Evolutionary conservation across 35 echinoderm and acorn worm genomes (phyloP).

Genomic region (Anneissia japonica): DNA sequence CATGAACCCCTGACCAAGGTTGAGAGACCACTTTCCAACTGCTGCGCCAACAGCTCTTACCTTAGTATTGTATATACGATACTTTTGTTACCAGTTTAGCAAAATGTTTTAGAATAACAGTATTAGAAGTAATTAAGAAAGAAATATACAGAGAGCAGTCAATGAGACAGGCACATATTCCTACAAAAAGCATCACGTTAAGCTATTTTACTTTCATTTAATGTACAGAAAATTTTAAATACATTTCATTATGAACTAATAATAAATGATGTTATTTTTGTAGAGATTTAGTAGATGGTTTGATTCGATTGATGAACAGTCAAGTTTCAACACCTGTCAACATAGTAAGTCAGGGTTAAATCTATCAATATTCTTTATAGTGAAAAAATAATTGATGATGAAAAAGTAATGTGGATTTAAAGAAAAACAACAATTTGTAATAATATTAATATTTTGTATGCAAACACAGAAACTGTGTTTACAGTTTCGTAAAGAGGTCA

Average conservation of each 20-base stretch:
- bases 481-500: not conserved
- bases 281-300: conserved; percentile 85
- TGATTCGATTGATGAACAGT: conserved; percentile 85
- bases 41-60: no score
- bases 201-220: no score
- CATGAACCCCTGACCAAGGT: no score
- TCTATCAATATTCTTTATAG: not conserved
- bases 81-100: not conserved
- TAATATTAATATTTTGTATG: not conserved
- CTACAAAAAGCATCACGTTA: no score
- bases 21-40: no score
- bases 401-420: not conserved
- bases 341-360: conserved; percentile 56
- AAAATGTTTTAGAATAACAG: not conserved
- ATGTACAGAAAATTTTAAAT: not conserved
- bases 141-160: no score
- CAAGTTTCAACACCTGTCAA: conserved; percentile 77
- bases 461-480: not conserved
- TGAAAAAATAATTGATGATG: not conserved
- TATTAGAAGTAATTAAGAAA: not conserved
- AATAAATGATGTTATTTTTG: conserved; percentile 8
- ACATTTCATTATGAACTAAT: not conserved
- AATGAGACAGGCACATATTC: no score
- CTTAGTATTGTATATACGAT: no score
- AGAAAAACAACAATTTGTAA: not conserved